A percentile compares a stretch with the other conserved stretches of the same genome.
phyloP scores from a whole-genome alignment of 1,140 invertebrate genomes.

The Drosophila pectinifera region DNA sequence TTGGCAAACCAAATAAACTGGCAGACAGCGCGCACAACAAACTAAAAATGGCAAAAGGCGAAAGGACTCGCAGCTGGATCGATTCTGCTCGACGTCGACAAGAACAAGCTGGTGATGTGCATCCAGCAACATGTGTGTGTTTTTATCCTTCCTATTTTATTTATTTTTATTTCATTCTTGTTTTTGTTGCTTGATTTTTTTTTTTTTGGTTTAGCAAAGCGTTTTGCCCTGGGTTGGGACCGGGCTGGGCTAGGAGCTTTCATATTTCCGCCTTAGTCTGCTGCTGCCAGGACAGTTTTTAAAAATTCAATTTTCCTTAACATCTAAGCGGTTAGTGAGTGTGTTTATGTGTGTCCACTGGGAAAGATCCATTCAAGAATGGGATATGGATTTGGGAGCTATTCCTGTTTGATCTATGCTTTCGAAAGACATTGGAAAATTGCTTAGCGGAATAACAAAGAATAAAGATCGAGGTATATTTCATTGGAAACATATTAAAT shows the following conservation, averaged over 20 bases:
- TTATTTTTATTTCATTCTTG: constrained; percentile 19
- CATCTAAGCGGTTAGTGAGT: constrained; percentile 59
- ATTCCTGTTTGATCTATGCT: background rate
- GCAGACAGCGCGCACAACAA: constrained; percentile 36
- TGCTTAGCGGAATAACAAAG: no score
- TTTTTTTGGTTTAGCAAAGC: constrained; percentile 31
- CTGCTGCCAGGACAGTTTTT: constrained; percentile 73
- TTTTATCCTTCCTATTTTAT: constrained; percentile 2
- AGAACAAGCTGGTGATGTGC: constrained; percentile 72
- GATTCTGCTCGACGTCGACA: constrained; percentile 50
- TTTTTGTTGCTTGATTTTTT: background rate
- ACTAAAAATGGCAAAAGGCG: constrained; percentile 17
- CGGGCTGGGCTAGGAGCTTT: constrained; percentile 40
- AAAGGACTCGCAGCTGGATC: constrained; percentile 41
- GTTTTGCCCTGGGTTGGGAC: constrained; percentile 28
- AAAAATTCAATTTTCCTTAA: constrained; percentile 78
- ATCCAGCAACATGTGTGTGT: constrained; percentile 49
- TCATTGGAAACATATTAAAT: no score
- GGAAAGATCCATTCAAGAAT: background rate
- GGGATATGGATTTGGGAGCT: background rate
- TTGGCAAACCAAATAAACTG: constrained; percentile 52
- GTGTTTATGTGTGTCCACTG: constrained; percentile 44
- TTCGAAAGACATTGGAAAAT: no score
- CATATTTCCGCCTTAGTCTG: constrained; percentile 72
- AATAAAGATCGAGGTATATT: no score